phyloP scores from a whole-genome alignment of 2,113 vertebrate species.

The Forbesichthys agassizii region DNA sequence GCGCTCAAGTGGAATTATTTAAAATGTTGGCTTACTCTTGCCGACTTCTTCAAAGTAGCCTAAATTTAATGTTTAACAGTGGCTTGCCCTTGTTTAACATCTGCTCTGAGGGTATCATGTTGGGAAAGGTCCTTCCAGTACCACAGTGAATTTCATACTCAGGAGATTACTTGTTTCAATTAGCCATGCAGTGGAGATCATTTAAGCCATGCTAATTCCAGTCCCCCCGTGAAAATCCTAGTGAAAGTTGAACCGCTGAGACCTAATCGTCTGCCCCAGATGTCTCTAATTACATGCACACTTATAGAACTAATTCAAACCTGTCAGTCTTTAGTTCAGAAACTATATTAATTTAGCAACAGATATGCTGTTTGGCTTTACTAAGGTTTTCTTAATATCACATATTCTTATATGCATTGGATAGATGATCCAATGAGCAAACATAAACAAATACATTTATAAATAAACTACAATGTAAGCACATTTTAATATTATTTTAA shows the following conservation, averaged over 20 bases:
- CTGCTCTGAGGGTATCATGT: slow-evolving; percentile 54
- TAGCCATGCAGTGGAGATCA: slow-evolving; percentile 63
- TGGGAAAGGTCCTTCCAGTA: slow-evolving; percentile 27
- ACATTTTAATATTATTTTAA: too few species aligned
- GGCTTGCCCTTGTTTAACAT: background rate
- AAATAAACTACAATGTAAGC: too few species aligned
- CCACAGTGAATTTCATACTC: slow-evolving; percentile 45
- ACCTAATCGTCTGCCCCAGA: slow-evolving; percentile 68
- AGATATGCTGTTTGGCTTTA: slow-evolving; percentile 5
- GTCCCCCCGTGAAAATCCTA: slow-evolving; percentile 58
- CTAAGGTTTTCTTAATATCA: background rate
- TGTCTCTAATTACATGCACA: slow-evolving; percentile 60
- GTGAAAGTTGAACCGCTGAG: slow-evolving; percentile 52
- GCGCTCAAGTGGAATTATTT: too few species aligned
- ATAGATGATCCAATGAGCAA: background rate
- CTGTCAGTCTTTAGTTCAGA: slow-evolving; percentile 43
- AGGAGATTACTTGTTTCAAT: slow-evolving; percentile 75
- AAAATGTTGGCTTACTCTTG: too few species aligned
- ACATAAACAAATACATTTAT: too few species aligned
- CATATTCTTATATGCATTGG: background rate
- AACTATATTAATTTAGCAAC: slow-evolving; percentile 33
- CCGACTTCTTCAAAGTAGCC: too few species aligned
- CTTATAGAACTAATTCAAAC: slow-evolving; percentile 54
- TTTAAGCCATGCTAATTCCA: slow-evolving; percentile 73
- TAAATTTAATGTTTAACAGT: too few species aligned